phyloP scores from a whole-genome alignment of 2,888 invertebrate species.

The Clunio marinus region DNA sequence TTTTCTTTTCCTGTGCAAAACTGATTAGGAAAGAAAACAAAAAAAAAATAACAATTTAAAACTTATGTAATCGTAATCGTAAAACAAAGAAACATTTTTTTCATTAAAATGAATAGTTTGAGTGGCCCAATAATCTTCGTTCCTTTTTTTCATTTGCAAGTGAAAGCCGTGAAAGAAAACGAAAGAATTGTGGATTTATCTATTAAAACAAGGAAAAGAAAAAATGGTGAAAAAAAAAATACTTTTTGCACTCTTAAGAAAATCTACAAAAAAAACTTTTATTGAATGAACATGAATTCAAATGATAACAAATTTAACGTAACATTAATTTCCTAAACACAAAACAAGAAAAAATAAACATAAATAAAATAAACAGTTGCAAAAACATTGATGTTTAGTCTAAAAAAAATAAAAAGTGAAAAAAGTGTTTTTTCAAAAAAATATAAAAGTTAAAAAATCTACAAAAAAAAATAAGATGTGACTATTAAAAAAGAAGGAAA shows the following conservation, averaged over 20 bases:
- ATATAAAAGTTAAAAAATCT: no score
- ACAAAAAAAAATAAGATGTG: no score
- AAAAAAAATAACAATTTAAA: slow-evolving; percentile 13
- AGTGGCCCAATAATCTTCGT: slow-evolving; percentile 34
- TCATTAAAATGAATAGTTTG: slow-evolving; percentile 37
- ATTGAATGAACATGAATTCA: background rate
- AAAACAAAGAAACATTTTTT: slow-evolving; percentile 5
- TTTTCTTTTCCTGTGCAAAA: no score
- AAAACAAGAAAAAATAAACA: slow-evolving; percentile 7
- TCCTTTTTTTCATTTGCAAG: no score
- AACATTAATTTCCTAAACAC: slow-evolving; percentile 8
- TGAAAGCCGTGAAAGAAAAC: background rate
- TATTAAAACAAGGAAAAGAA: background rate
- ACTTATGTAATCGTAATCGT: slow-evolving; percentile 22
- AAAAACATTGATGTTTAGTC: slow-evolving; percentile 14
- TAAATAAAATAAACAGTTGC: background rate
- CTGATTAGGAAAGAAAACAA: background rate
- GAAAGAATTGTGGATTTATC: background rate
- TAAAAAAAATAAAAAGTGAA: slow-evolving; percentile 20
- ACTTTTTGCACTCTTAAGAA: slow-evolving; percentile 28
- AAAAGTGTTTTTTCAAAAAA: background rate
- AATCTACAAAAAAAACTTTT: slow-evolving; percentile 14
- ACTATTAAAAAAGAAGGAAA: no score
- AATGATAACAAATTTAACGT: slow-evolving; percentile 8
- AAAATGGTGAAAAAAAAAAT: background rate